A percentile compares a stretch with the other conserved stretches of the same genome.
Conservation (phyloP, 2,113 vertebrate genomes). For the Pygoscelis antarcticus region DNA sequence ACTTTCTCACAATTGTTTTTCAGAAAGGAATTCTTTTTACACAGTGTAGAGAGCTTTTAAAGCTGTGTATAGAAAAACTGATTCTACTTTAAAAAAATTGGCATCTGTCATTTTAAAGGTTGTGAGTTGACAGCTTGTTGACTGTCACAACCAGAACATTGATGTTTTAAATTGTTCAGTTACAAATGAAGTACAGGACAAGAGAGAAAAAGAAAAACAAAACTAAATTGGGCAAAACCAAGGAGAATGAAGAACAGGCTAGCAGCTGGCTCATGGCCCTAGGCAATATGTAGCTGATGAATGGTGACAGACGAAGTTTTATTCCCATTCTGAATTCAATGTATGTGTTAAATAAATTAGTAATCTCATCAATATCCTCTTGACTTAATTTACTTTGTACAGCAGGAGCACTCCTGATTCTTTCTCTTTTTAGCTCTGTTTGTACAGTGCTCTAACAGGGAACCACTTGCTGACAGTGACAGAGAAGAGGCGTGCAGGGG, state of each 20-base stretch:
- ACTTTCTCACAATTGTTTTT: background rate
- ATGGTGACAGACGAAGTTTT: background rate
- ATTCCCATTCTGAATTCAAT: background rate
- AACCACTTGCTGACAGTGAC: background rate
- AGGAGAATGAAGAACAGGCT: background rate
- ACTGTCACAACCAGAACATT: background rate
- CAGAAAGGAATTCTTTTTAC: background rate
- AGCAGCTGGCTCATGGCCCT: background rate
- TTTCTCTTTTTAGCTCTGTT: background rate
- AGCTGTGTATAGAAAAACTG: background rate
- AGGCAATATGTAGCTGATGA: background rate
- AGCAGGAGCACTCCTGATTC: background rate
- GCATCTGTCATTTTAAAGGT: background rate
- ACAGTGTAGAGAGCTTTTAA: background rate
- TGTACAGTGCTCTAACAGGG: background rate
- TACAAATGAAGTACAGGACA: background rate
- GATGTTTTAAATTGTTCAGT: background rate
- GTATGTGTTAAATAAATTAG: slow-evolving; percentile 42
- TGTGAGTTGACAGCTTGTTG: background rate
- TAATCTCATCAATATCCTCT: slow-evolving; percentile 20
- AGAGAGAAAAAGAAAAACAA: background rate
- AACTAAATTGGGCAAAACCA: background rate
- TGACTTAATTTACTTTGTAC: slow-evolving; percentile 30
- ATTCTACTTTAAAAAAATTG: background rate
- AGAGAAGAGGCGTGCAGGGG: background rate